A percentile compares a stretch with the other conserved stretches of the same genome.
These are phyloP conservation scores for Ostrea edulis DNA, from an alignment of 1,140 invertebrate species.

Conservation along the genomic window DNA sequence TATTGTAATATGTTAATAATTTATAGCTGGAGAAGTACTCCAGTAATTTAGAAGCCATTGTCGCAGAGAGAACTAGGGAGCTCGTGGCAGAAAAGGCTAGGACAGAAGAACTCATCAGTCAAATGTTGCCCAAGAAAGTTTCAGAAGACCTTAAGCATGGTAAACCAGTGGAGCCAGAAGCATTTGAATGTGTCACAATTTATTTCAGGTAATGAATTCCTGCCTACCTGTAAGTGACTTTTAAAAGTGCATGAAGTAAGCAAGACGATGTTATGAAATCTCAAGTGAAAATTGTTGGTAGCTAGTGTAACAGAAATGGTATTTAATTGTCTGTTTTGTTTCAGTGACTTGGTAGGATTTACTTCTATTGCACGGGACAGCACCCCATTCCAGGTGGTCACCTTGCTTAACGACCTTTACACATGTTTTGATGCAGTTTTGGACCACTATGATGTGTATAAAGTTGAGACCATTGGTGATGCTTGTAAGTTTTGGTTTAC, in stretches of 20 bases:
- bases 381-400: slow-evolving; percentile 62
- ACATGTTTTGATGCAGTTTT: slow-evolving; percentile 80
- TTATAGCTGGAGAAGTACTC: slow-evolving; percentile 91
- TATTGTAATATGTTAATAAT: no score
- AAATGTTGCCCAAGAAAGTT: slow-evolving; percentile 92
- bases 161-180: slow-evolving; percentile 91
- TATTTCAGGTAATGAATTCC: slow-evolving; percentile 80
- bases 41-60: slow-evolving; percentile 94
- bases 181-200: slow-evolving; percentile 92
- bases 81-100: slow-evolving; percentile 94
- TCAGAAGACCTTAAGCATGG: slow-evolving; percentile 87
- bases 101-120: slow-evolving; percentile 91
- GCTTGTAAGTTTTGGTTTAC: slow-evolving; percentile 56
- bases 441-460: slow-evolving; percentile 91
- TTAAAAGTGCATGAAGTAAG: background rate
- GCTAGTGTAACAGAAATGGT: background rate
- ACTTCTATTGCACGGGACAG: slow-evolving; percentile 56
- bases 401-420: slow-evolving; percentile 83
- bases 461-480: slow-evolving; percentile 69
- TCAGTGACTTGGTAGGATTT: slow-evolving; percentile 94
- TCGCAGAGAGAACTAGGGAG: slow-evolving; percentile 92
- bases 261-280: background rate
- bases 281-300: background rate
- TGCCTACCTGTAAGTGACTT: background rate
- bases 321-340: background rate